Percentiles rank a stretch among this genome's conserved stretches.
These are phyloP conservation scores for Tiaroga cobitis DNA, from an alignment of 2,797 vertebrate species.

Conservation along the genomic window DNA sequence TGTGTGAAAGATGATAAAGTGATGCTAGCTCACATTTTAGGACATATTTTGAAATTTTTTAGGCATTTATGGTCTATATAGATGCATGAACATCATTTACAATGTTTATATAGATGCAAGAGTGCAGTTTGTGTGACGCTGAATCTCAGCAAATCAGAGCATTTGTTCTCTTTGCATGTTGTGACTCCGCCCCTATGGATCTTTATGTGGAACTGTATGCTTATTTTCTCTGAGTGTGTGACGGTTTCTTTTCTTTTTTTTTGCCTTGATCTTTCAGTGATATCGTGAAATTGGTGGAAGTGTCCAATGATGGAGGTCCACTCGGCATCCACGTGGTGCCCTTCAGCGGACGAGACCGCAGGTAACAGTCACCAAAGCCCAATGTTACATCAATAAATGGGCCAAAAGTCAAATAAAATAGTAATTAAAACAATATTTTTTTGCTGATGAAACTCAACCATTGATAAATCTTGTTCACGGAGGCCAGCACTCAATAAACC, in stretches of 20 bases:
- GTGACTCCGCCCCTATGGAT: neutral
- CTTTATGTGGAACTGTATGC: neutral
- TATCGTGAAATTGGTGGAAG: conserved; percentile 96
- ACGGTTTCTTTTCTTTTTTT: conserved; percentile 28
- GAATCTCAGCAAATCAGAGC: neutral
- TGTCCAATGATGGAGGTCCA: conserved; percentile 95
- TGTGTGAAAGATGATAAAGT: neutral
- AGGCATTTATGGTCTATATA: neutral
- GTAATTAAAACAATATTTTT: neutral
- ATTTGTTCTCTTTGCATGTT: neutral
- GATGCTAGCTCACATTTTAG: neutral
- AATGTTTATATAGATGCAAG: neutral
- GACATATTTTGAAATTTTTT: neutral
- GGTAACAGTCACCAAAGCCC: conserved; percentile 75
- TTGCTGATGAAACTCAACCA: neutral
- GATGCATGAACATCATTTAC: neutral
- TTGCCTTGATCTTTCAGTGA: conserved; percentile 81
- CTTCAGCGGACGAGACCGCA: conserved; percentile 95
- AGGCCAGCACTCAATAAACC: neutral
- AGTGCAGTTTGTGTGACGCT: neutral
- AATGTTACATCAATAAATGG: neutral
- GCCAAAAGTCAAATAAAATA: neutral
- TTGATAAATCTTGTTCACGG: neutral
- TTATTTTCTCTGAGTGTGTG: neutral
- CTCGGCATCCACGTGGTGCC: conserved; percentile 99